Evolutionary conservation across 30 jellyfish, hydroid and myxozoan species (phyloP).

Genomic region (Catostylus mosaicus): DNA sequence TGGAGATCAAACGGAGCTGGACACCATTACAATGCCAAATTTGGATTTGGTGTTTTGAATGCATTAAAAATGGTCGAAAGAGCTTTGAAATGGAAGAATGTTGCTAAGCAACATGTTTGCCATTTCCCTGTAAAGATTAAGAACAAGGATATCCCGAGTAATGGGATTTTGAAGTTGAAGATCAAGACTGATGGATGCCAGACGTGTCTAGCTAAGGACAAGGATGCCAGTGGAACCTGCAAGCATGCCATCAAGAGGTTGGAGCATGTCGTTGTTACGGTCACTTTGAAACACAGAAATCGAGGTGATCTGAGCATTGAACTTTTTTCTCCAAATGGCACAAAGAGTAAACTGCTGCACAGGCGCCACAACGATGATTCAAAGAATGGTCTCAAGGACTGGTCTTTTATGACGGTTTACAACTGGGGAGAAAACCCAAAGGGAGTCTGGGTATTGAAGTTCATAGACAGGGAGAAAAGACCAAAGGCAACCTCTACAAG

Average conservation of each 20-base stretch:
- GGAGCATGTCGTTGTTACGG: conserved; percentile 98
- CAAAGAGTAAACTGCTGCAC: conserved; percentile 86
- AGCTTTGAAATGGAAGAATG: conserved; percentile 94
- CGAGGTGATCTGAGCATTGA: conserved; percentile 94
- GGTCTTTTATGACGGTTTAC: conserved; percentile 97
- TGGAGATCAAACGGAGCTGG: conserved; percentile 96
- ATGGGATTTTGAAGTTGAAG: conserved; percentile 68
- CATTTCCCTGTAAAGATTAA: conserved; percentile 78
- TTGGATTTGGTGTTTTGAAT: conserved; percentile 99
- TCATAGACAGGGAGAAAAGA: conserved; percentile 63
- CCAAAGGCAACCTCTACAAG: background rate
- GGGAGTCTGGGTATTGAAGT: conserved; percentile 92
- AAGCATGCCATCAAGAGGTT: conserved; percentile 86
- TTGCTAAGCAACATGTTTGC: conserved; percentile 86
- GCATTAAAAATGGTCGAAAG: conserved; percentile 78
- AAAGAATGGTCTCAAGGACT: conserved; percentile 85
- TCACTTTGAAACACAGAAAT: conserved; percentile 78
- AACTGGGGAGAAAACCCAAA: conserved; percentile 99
- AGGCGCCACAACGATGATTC: conserved; percentile 81
- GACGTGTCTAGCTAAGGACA: conserved; percentile 65
- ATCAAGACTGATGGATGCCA: conserved; percentile 95
- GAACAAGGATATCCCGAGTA: conserved; percentile 80
- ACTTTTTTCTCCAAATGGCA: conserved; percentile 86
- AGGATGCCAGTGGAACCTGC: conserved; percentile 79
- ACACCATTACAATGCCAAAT: conserved; percentile 84